Evolutionary conservation across 2,888 invertebrate genomes (phyloP).

Genomic region (Globia sparganii): DNA sequence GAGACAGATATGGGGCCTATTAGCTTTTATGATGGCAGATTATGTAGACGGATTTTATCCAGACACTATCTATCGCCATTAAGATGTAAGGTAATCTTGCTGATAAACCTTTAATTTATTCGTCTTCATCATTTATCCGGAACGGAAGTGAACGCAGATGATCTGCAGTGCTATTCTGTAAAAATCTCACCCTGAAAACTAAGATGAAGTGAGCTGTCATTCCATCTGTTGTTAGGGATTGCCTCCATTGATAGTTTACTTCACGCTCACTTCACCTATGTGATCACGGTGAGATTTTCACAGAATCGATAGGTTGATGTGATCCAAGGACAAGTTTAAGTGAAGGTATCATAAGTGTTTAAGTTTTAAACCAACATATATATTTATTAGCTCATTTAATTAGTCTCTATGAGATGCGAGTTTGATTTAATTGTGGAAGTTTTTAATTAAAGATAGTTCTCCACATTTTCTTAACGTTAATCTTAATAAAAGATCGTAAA

Average conservation of each 20-base stretch:
- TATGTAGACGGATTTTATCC: neutral
- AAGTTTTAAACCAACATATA: neutral
- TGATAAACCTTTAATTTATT: neutral
- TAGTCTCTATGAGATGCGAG: neutral
- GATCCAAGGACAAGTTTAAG: neutral
- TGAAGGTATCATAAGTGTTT: neutral
- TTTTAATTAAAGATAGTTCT: neutral
- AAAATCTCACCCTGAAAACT: no score
- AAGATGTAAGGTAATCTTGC: neutral
- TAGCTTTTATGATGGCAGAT: neutral
- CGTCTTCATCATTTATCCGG: neutral
- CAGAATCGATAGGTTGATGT: no score
- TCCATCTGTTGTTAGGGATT: no score
- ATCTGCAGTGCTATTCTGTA: no score
- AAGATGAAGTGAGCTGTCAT: no score
- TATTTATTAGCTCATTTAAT: neutral
- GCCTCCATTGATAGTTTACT: no score
- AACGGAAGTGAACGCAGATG: neutral
- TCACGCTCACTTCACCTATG: no score
- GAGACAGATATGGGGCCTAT: neutral
- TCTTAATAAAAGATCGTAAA: constrained; percentile 25
- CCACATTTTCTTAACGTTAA: neutral
- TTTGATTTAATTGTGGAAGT: neutral
- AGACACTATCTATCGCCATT: neutral
- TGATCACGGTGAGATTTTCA: no score